Percentiles rank a stretch among this genome's conserved stretches.
phyloP scores from a whole-genome alignment of 2,888 invertebrate genomes.

The Leptogaster cylindrica region DNA sequence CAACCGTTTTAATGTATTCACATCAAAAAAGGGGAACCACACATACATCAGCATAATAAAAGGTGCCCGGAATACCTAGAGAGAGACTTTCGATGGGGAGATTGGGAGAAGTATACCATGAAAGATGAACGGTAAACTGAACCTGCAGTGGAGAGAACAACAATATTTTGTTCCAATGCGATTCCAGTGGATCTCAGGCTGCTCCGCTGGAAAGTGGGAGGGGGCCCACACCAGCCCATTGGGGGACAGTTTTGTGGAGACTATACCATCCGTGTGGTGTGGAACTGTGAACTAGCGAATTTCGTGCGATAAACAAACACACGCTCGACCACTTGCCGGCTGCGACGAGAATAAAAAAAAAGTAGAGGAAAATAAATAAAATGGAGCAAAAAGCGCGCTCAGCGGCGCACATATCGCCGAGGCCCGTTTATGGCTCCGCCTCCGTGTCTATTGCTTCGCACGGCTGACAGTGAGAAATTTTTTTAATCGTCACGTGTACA shows the following conservation, averaged over 20 bases:
- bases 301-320: conserved; percentile 37
- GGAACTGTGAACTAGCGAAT: conserved; percentile 15
- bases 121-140: neutral
- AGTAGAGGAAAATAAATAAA: no score
- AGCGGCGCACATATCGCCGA: conserved; percentile 32
- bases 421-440: conserved; percentile 46
- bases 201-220: conserved; percentile 23
- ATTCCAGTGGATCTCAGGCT: neutral
- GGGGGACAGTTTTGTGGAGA: neutral
- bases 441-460: conserved; percentile 29
- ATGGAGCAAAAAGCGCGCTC: conserved; percentile 31
- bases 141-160: neutral
- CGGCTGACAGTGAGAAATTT: conserved; percentile 27
- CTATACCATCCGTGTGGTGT: no score
- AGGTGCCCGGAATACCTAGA: conserved; percentile 8
- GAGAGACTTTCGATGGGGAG: neutral
- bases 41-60: conserved; percentile 7
- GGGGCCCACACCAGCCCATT: conserved; percentile 5
- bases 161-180: neutral
- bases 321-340: conserved; percentile 35
- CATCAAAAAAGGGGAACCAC: conserved; percentile 3
- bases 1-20: conserved; percentile 15
- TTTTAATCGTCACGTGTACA: conserved; percentile 44
- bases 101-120: neutral
- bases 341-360: conserved; percentile 6